Evolutionary conservation across 1,140 invertebrate genomes (phyloP).

Genomic region (Drosophila elegans): DNA sequence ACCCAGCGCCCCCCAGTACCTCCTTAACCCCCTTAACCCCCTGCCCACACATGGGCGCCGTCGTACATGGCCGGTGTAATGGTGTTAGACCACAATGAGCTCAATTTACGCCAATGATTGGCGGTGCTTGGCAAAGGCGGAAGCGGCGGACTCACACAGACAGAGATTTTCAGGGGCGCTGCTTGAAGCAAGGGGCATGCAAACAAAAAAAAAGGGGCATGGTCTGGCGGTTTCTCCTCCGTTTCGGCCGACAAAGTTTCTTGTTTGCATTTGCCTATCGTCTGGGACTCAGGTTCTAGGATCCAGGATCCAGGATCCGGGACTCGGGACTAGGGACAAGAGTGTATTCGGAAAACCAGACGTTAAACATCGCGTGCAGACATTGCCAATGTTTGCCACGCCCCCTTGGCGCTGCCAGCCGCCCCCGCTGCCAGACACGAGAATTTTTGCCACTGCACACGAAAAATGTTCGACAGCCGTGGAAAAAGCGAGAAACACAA

Average conservation of each 20-base stretch:
- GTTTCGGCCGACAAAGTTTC: slow-evolving; percentile 53
- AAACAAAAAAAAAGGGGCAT: neutral
- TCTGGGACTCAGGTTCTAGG: slow-evolving; percentile 24
- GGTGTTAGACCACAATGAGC: slow-evolving; percentile 81
- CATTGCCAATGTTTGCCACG: slow-evolving; percentile 57
- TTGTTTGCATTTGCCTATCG: slow-evolving; percentile 80
- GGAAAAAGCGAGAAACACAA: slow-evolving; percentile 35
- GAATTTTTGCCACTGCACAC: slow-evolving; percentile 29
- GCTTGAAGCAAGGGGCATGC: neutral
- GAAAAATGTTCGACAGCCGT: slow-evolving; percentile 49
- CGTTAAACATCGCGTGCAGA: slow-evolving; percentile 82
- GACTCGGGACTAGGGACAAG: neutral
- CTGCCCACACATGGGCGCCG: slow-evolving; percentile 30
- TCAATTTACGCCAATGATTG: slow-evolving; percentile 83
- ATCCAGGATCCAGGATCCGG: neutral
- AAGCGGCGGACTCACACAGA: slow-evolving; percentile 27
- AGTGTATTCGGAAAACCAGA: slow-evolving; percentile 44
- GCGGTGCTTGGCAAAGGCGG: slow-evolving; percentile 59
- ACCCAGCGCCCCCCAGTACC: neutral
- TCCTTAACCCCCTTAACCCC: neutral
- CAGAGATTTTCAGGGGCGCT: slow-evolving; percentile 6
- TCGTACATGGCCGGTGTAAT: slow-evolving; percentile 53
- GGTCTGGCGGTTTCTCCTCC: slow-evolving; percentile 33
- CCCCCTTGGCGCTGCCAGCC: slow-evolving; percentile 23
- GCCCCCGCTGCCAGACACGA: slow-evolving; percentile 14